A percentile compares a stretch with the other conserved stretches of the same genome.
Evolutionary conservation across 2,113 vertebrate species (phyloP).

Genomic region (Ariopsis seemanni): DNA sequence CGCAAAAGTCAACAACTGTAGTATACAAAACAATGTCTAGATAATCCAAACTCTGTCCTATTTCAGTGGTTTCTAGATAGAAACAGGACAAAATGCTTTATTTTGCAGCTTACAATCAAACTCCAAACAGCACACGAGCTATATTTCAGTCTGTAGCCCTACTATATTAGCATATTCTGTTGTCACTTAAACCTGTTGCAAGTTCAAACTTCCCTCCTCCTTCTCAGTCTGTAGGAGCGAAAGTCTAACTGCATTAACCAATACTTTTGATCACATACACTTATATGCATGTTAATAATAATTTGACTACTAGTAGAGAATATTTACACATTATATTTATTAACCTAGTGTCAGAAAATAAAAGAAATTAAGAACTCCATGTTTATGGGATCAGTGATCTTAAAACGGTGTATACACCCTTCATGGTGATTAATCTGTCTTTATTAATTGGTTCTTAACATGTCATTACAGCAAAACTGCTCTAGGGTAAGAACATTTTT

Average conservation of each 20-base stretch:
- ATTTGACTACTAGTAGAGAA: neutral
- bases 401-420: neutral
- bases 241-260: neutral
- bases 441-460: neutral
- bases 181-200: neutral
- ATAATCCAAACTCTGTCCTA: neutral
- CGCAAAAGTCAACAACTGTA: neutral
- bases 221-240: neutral
- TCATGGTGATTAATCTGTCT: neutral
- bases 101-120: neutral
- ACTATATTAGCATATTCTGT: neutral
- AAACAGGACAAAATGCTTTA: too few relatives aligned
- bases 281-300: neutral
- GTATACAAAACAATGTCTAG: neutral
- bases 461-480: slow-evolving; percentile 71
- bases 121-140: neutral
- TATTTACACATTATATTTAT: neutral
- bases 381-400: neutral
- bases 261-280: neutral
- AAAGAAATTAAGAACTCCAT: neutral
- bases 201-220: neutral
- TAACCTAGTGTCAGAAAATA: neutral
- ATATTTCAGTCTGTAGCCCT: neutral
- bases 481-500: slow-evolving; percentile 73
- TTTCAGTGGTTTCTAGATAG: too few relatives aligned